Evolutionary conservation across 1,140 invertebrate species (phyloP).

Genomic region (Adelges cooleyi): DNA sequence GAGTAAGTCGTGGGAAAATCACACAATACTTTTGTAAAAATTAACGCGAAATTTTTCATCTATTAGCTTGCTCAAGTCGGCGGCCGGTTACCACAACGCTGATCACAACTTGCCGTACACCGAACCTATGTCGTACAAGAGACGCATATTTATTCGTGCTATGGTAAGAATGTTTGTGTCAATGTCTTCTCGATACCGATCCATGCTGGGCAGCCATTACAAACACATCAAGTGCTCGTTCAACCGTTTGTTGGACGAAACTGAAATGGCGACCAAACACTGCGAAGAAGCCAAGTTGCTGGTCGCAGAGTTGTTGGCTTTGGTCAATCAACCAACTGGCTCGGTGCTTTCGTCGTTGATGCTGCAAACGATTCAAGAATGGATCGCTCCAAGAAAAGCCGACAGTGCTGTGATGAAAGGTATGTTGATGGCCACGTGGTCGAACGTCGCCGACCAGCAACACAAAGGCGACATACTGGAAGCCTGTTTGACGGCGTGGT

Average conservation of each 20-base stretch:
- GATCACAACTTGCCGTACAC: slow-evolving; percentile 39
- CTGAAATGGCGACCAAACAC: slow-evolving; percentile 45
- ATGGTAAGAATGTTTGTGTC: slow-evolving; percentile 43
- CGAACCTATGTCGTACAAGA: slow-evolving; percentile 43
- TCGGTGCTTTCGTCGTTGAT: slow-evolving; percentile 32
- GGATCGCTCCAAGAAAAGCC: slow-evolving; percentile 40
- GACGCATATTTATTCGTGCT: slow-evolving; percentile 48
- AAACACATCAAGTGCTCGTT: slow-evolving; percentile 45
- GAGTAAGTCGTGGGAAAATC: slow-evolving; percentile 38
- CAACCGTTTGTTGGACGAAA: slow-evolving; percentile 47
- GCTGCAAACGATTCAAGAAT: slow-evolving; percentile 33
- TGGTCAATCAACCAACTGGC: slow-evolving; percentile 40
- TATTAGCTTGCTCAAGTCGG: slow-evolving; percentile 47
- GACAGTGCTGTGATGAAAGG: slow-evolving; percentile 41
- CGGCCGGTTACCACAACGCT: slow-evolving; percentile 45
- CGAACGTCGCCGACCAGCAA: slow-evolving; percentile 40
- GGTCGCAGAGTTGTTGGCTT: slow-evolving; percentile 39
- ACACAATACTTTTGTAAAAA: too few species aligned
- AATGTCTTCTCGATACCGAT: slow-evolving; percentile 40
- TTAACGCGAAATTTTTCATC: not conserved
- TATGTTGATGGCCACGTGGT: slow-evolving; percentile 40
- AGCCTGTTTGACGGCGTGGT: slow-evolving; percentile 42
- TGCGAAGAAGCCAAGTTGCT: slow-evolving; percentile 40
- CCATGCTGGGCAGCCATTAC: slow-evolving; percentile 41
- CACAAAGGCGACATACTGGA: slow-evolving; percentile 42